Evolutionary conservation across 2,113 vertebrate species (phyloP), one percentile per base, ranked within the genome.

Genomic region (Chaetura pelagica): DNA sequence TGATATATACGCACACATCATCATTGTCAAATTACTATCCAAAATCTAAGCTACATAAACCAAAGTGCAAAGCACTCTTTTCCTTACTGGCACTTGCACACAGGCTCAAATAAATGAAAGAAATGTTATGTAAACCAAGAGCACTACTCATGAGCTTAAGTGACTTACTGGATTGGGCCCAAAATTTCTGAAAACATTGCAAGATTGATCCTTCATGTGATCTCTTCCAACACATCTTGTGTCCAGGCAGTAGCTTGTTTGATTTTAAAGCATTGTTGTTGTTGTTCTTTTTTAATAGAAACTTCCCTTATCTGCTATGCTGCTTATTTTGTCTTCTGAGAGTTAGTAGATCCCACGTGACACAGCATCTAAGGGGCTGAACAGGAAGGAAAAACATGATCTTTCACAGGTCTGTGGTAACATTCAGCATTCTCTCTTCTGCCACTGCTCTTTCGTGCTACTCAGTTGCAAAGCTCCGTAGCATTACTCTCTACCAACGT

Each of bases 371-470:
- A 48, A 66, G 5, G 30, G 38, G 48, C 42, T 74, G 34, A 92
- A 59, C 18, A 0, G 1, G 51, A 44, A 58, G 30, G 44, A 32
- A 69, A 63, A 68, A 62, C 52, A 66, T 0, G 0, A 49, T 46
- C 24, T 76, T 79, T 73, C 38, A 14, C 12, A 15, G 10, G 32
- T 66, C 35, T 69, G 40, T 49, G 54, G n/a, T 51, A 73, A 85
- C 75, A 62, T 30, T 63, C 62, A 82, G 21, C 44, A 54, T 87
- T 73, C 63, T 67, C 51, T 78, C 40, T 40, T 40, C 59, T 26
- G 23, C 68, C 35, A 44, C 4, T 76, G 40, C 19, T 71, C 21
- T 48, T 77, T 77, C 21, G 59, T 34, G 32, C 29, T 57, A 57
- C 34, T 6, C 10, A 77, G 30, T 29, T 79, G 87, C 87, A 94